phyloP scores from a whole-genome alignment of 2,888 invertebrate species.

The Chloroclysta siterata region DNA sequence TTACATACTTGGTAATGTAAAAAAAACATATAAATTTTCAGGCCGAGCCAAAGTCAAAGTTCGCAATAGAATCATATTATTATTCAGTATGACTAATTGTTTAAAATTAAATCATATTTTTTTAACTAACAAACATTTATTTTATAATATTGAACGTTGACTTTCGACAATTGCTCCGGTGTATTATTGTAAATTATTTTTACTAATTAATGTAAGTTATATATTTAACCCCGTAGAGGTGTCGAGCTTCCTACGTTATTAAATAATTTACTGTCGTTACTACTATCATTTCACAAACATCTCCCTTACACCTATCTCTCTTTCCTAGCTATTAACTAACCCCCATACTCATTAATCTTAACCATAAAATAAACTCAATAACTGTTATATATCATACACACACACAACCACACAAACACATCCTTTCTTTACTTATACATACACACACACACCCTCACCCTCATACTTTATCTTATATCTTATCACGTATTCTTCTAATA shows the following conservation, averaged over 20 bases:
- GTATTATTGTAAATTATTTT: not conserved
- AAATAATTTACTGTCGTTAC: not conserved
- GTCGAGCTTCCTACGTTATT: constrained; percentile 25
- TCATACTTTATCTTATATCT: too few species aligned
- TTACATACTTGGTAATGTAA: too few species aligned
- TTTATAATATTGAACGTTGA: not conserved
- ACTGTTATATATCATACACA: too few species aligned
- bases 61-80: not conserved
- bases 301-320: not conserved
- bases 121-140: not conserved
- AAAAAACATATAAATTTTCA: too few species aligned
- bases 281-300: not conserved
- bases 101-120: not conserved
- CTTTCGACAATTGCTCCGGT: too few species aligned
- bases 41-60: not conserved
- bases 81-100: not conserved
- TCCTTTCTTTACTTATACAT: too few species aligned
- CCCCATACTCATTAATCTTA: too few species aligned
- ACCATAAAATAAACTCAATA: not conserved
- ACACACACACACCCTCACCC: too few species aligned
- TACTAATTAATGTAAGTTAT: not conserved
- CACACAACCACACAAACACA: too few species aligned
- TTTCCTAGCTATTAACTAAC: too few species aligned
- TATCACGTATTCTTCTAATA: too few species aligned
- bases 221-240: constrained; percentile 18